Evolutionary conservation across 1,140 invertebrate genomes (phyloP).

Genomic region (Coenobita brevimanus): DNA sequence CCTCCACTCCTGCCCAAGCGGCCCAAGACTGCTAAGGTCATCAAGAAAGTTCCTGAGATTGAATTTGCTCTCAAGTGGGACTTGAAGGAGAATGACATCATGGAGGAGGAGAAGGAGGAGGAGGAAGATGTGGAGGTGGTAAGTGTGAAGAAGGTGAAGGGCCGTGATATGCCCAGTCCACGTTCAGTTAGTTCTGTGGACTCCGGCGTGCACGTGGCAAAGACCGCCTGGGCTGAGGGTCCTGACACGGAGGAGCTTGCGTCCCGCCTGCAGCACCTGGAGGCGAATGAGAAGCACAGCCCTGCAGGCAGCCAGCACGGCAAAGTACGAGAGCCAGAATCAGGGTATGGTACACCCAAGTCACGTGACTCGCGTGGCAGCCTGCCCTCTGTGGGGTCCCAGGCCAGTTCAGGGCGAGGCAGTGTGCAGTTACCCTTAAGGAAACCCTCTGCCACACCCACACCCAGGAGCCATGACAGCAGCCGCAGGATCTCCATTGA

Average conservation of each 20-base stretch:
- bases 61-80: constrained; percentile 68
- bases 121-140: constrained; percentile 32
- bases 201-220: constrained; percentile 60
- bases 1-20: constrained; percentile 60
- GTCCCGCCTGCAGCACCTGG: constrained; percentile 39
- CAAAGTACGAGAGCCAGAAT: constrained; percentile 37
- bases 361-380: constrained; percentile 26
- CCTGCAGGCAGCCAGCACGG: background rate
- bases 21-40: constrained; percentile 61
- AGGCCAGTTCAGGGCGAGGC: constrained; percentile 17
- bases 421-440: constrained; percentile 27
- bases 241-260: constrained; percentile 57
- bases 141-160: constrained; percentile 20
- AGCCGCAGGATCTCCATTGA: constrained; percentile 60
- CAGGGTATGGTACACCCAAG: constrained; percentile 62
- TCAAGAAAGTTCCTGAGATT: constrained; percentile 64
- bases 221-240: constrained; percentile 58
- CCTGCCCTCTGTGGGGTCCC: constrained; percentile 33
- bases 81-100: constrained; percentile 47
- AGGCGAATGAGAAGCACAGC: background rate
- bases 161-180: constrained; percentile 45
- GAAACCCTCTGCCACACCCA: background rate
- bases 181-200: constrained; percentile 62
- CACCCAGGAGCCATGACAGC: constrained; percentile 6
- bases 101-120: constrained; percentile 45